A percentile compares a stretch with the other conserved stretches of the same genome.
Evolutionary conservation across 2,888 invertebrate genomes (phyloP).

Genomic region (Gari tellinella): DNA sequence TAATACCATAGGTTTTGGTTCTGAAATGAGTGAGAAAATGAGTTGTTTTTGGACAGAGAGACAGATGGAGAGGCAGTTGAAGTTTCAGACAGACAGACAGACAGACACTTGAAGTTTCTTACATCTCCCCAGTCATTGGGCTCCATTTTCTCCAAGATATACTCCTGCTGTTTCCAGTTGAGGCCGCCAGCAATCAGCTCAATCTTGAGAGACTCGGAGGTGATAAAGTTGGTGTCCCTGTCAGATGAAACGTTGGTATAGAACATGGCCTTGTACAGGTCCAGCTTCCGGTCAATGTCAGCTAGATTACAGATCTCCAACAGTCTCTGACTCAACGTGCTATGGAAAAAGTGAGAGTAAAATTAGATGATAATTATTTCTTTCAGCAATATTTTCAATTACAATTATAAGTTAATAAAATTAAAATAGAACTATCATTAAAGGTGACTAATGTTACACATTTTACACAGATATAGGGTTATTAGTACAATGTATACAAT

Average conservation of each 20-base stretch:
- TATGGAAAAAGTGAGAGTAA: slow-evolving; percentile 37
- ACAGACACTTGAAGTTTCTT: slow-evolving; percentile 1
- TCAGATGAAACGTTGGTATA: slow-evolving; percentile 77
- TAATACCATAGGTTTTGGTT: too few relatives aligned
- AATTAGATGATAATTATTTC: too few relatives aligned
- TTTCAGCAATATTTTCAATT: too few relatives aligned
- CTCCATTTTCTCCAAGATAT: slow-evolving; percentile 77
- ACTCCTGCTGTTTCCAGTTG: slow-evolving; percentile 81
- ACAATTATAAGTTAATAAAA: too few relatives aligned
- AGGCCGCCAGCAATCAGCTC: slow-evolving; percentile 82
- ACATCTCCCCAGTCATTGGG: slow-evolving; percentile 80
- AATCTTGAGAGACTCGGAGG: slow-evolving; percentile 79
- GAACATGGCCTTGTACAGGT: slow-evolving; percentile 80
- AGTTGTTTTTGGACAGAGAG: too few relatives aligned
- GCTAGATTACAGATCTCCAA: slow-evolving; percentile 79
- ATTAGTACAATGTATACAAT: too few relatives aligned
- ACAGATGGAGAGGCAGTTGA: too few relatives aligned
- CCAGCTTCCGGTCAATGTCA: slow-evolving; percentile 81
- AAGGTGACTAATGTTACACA: too few relatives aligned
- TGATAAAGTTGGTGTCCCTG: slow-evolving; percentile 79
- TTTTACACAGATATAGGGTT: too few relatives aligned
- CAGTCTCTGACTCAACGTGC: slow-evolving; percentile 75
- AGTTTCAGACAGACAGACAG: too few relatives aligned
- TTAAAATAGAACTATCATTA: too few relatives aligned
- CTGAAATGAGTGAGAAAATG: too few relatives aligned